Conservation (phyloP, 2,797 vertebrate genomes). For the Acipenser oxyrinchus region DNA sequence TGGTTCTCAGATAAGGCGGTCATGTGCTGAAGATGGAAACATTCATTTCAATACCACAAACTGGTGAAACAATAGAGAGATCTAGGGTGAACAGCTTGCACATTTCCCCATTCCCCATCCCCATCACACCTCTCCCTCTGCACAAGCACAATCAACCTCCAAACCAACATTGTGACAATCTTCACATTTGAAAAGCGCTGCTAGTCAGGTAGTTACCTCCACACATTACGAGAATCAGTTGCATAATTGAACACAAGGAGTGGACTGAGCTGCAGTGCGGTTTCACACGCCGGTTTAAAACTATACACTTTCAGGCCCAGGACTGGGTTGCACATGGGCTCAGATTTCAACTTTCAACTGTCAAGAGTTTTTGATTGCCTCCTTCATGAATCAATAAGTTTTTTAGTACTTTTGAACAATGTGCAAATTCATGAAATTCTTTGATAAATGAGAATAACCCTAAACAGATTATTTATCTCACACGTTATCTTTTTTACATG, state of each 20-base stretch:
- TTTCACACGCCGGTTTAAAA: background rate
- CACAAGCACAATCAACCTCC: background rate
- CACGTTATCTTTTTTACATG: too few relatives aligned
- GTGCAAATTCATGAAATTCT: too few relatives aligned
- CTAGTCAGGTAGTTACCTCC: background rate
- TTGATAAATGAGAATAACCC: too few relatives aligned
- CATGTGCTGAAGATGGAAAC: slow-evolving; percentile 7
- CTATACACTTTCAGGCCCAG: too few relatives aligned
- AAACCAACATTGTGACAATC: slow-evolving; percentile 1
- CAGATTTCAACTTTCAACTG: too few relatives aligned
- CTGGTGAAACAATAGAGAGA: slow-evolving; percentile 6
- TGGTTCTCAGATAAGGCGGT: background rate
- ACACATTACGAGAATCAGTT: background rate
- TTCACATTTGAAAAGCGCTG: slow-evolving; percentile 2
- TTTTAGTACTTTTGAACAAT: too few relatives aligned
- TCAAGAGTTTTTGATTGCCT: too few relatives aligned
- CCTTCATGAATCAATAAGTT: too few relatives aligned
- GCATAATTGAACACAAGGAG: background rate
- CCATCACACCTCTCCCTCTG: slow-evolving; percentile 5
- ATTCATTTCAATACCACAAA: slow-evolving; percentile 18
- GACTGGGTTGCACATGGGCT: too few relatives aligned
- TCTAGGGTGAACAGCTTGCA: background rate
- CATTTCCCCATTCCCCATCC: background rate
- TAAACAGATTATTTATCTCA: too few relatives aligned
- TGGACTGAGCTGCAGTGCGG: background rate